phyloP scores from a whole-genome alignment of 2,888 invertebrate species.

The Capitulum mitella region DNA sequence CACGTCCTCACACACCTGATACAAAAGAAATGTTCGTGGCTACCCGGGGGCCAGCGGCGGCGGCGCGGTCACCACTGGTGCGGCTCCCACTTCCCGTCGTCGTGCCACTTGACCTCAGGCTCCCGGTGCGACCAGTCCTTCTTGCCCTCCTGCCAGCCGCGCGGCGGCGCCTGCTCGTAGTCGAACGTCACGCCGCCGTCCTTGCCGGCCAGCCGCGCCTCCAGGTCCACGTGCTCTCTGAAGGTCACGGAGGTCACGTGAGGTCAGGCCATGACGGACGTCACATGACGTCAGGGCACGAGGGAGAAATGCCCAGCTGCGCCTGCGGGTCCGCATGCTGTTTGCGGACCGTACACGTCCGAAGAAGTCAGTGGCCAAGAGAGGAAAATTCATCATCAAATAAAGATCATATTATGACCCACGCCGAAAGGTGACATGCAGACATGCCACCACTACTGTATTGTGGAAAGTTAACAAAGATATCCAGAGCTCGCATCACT shows the following conservation, averaged over 20 bases:
- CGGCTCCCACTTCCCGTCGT: slow-evolving; percentile 39
- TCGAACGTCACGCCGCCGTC: slow-evolving; percentile 53
- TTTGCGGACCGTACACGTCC: too few relatives aligned
- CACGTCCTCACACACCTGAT: too few relatives aligned
- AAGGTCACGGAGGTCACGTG: slow-evolving; percentile 35
- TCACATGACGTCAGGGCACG: too few relatives aligned
- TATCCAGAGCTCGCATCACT: too few relatives aligned
- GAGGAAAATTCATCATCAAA: too few relatives aligned
- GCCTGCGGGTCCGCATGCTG: too few relatives aligned
- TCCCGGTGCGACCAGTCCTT: slow-evolving; percentile 72
- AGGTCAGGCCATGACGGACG: not conserved
- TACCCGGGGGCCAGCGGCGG: not conserved
- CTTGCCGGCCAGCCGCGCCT: slow-evolving; percentile 62
- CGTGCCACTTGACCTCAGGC: slow-evolving; percentile 69
- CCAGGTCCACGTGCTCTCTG: slow-evolving; percentile 62
- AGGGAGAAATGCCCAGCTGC: too few relatives aligned
- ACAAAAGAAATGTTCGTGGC: not conserved
- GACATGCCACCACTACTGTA: too few relatives aligned
- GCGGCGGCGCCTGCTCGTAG: slow-evolving; percentile 64
- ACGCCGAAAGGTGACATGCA: too few relatives aligned
- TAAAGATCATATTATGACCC: too few relatives aligned
- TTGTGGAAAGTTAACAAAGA: too few relatives aligned
- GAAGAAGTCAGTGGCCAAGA: too few relatives aligned
- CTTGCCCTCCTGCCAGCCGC: slow-evolving; percentile 74
- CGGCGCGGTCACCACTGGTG: slow-evolving; percentile 22